Percentiles rank a stretch among this genome's conserved stretches.
These are phyloP conservation scores for Periophthalmus magnuspinnatus DNA, from an alignment of 2,797 vertebrate species.

Conservation along the genomic window DNA sequence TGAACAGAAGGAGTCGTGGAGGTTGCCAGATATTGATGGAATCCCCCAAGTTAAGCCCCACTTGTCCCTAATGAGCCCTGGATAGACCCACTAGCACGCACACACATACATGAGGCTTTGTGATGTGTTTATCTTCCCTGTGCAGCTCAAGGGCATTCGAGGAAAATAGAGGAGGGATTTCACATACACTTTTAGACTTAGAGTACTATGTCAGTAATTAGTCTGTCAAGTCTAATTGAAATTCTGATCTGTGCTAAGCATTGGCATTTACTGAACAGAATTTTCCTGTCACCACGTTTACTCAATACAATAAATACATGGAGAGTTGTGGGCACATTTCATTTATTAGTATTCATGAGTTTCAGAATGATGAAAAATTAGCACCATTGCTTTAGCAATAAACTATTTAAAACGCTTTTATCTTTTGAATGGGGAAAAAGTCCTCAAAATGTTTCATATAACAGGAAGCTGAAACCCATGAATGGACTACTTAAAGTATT, in stretches of 20 bases:
- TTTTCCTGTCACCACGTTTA: not conserved
- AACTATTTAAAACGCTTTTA: too few species aligned
- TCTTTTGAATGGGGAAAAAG: too few species aligned
- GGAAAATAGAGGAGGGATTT: not conserved
- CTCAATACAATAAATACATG: not conserved
- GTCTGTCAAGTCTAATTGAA: not conserved
- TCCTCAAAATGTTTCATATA: too few species aligned
- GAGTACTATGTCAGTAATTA: not conserved
- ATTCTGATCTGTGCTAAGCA: not conserved
- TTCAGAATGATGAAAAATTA: too few species aligned
- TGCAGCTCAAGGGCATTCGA: not conserved
- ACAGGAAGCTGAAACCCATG: not conserved
- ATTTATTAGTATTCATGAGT: too few species aligned
- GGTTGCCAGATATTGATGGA: slow-evolving; percentile 56
- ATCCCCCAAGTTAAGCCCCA: slow-evolving; percentile 33
- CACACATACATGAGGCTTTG: not conserved
- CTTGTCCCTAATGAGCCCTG: slow-evolving; percentile 50
- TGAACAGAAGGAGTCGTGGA: slow-evolving; percentile 34
- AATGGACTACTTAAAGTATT: not conserved
- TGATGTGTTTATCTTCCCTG: slow-evolving; percentile 1
- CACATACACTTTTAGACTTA: not conserved
- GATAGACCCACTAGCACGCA: slow-evolving; percentile 25
- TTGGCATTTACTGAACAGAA: too few species aligned
- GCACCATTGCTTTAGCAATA: too few species aligned
- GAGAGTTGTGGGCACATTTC: too few species aligned